Conservation (phyloP, 2,888 invertebrate genomes). For the Dermolepida albohirtum region DNA sequence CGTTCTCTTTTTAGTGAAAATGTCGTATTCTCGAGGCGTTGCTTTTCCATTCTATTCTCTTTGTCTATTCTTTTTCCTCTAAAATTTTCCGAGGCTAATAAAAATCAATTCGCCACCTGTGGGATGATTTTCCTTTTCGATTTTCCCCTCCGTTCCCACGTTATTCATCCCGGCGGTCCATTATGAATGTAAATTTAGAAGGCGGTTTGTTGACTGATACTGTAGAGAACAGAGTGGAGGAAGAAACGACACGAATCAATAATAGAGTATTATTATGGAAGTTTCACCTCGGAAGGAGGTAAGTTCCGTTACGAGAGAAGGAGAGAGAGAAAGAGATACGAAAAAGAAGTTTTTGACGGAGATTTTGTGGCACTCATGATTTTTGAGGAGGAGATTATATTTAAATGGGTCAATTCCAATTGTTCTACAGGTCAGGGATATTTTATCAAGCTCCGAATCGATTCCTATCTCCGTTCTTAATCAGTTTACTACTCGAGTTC, state of each 20-base stretch:
- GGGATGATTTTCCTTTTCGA: conserved; percentile 36
- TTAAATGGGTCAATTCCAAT: conserved; percentile 26
- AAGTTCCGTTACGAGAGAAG: neutral
- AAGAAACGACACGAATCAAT: conserved; percentile 12
- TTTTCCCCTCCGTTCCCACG: neutral
- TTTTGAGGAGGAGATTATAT: conserved; percentile 2
- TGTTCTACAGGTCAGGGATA: conserved; percentile 1
- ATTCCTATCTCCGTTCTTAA: no score
- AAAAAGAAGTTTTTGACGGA: neutral
- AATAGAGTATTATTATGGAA: conserved; percentile 9
- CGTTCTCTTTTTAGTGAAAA: neutral
- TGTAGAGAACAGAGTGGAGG: neutral
- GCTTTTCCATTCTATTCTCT: conserved; percentile 45
- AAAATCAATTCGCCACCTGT: conserved; percentile 54
- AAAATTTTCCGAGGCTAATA: conserved; percentile 49
- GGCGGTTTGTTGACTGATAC: conserved; percentile 23
- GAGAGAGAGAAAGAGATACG: neutral
- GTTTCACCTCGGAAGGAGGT: neutral
- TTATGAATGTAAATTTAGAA: conserved; percentile 23
- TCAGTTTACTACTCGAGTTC: no score
- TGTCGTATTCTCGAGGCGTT: conserved; percentile 2
- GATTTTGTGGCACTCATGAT: conserved; percentile 1
- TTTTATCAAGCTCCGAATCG: conserved; percentile 2
- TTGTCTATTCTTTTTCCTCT: conserved; percentile 48
- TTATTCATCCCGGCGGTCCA: neutral